Percentiles rank a stretch among this genome's conserved stretches.
Evolutionary conservation across 23 tunicate species (phyloP).

Genomic region (Clavelina lepadiformis): DNA sequence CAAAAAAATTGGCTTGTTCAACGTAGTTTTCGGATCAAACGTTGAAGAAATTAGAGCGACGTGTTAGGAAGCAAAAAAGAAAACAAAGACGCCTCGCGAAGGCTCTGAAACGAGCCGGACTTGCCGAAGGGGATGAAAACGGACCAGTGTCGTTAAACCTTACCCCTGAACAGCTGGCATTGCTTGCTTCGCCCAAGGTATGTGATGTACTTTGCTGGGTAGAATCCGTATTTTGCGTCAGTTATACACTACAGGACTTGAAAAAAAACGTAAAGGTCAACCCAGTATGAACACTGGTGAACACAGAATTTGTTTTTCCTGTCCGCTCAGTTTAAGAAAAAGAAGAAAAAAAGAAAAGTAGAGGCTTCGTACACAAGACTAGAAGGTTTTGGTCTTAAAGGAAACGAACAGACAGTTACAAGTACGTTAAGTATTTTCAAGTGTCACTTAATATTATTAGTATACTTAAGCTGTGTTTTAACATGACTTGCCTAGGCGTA

Average conservation of each 20-base stretch:
- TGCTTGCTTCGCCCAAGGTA: constrained; percentile 43
- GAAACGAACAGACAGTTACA: constrained; percentile 2
- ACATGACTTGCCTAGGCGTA: too few relatives aligned
- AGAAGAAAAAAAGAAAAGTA: constrained; percentile 10
- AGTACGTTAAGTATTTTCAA: too few relatives aligned
- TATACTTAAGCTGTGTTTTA: too few relatives aligned
- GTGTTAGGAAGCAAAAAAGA: constrained; percentile 17
- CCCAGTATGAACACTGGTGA: too few relatives aligned
- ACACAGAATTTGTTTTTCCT: too few relatives aligned
- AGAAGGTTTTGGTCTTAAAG: constrained; percentile 59
- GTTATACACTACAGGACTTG: too few relatives aligned
- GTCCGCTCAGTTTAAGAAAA: too few relatives aligned
- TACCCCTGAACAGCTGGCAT: constrained; percentile 38
- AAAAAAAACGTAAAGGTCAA: too few relatives aligned
- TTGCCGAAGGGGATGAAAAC: constrained; percentile 21
- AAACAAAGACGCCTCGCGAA: constrained; percentile 27
- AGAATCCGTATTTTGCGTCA: too few relatives aligned
- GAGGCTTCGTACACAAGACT: constrained; percentile 43
- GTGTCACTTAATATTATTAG: too few relatives aligned
- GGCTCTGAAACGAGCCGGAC: constrained; percentile 34
- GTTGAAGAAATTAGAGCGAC: constrained; percentile 11
- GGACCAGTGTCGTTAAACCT: constrained; percentile 22
- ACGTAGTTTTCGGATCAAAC: constrained; percentile 8
- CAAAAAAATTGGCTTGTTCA: too few relatives aligned
- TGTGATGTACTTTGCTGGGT: too few relatives aligned